Percentiles rank a stretch among this genome's conserved stretches.
Evolutionary conservation across 2,888 invertebrate genomes (phyloP).

Genomic region (Urechis unicinctus): DNA sequence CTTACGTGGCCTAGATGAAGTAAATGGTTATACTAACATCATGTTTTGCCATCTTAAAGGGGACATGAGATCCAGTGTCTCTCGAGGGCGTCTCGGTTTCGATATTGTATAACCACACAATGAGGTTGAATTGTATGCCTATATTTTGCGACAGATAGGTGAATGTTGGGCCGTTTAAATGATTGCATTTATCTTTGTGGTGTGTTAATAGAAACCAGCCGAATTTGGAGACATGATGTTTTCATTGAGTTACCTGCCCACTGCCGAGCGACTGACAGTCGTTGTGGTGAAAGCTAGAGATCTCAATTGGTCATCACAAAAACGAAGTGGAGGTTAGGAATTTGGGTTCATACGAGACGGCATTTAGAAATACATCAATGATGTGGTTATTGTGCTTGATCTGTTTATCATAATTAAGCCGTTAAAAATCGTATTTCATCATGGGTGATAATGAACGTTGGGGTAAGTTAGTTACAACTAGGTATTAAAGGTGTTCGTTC

Average conservation of each 20-base stretch:
- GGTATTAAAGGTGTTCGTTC: neutral
- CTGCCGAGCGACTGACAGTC: slow-evolving; percentile 72
- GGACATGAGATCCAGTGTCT: too few relatives aligned
- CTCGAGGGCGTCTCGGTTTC: too few relatives aligned
- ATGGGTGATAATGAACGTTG: too few relatives aligned
- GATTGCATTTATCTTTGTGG: slow-evolving; percentile 16
- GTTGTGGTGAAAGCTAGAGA: slow-evolving; percentile 72
- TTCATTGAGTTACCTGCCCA: slow-evolving; percentile 73
- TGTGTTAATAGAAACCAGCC: slow-evolving; percentile 57
- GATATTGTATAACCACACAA: too few relatives aligned
- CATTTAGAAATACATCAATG: neutral
- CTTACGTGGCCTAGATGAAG: slow-evolving; percentile 67
- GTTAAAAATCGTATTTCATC: too few relatives aligned
- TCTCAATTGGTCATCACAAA: slow-evolving; percentile 58
- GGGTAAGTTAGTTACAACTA: neutral
- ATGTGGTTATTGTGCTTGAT: neutral
- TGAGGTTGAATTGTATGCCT: too few relatives aligned
- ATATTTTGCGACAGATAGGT: neutral
- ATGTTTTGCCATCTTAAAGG: too few relatives aligned
- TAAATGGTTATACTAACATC: slow-evolving; percentile 44
- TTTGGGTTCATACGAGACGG: neutral
- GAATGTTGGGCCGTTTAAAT: neutral
- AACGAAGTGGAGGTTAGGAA: slow-evolving; percentile 54
- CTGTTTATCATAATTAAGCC: too few relatives aligned
- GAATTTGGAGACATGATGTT: slow-evolving; percentile 76